Conservation (phyloP, 2,888 invertebrate species). For the Ennomos erosarius region DNA sequence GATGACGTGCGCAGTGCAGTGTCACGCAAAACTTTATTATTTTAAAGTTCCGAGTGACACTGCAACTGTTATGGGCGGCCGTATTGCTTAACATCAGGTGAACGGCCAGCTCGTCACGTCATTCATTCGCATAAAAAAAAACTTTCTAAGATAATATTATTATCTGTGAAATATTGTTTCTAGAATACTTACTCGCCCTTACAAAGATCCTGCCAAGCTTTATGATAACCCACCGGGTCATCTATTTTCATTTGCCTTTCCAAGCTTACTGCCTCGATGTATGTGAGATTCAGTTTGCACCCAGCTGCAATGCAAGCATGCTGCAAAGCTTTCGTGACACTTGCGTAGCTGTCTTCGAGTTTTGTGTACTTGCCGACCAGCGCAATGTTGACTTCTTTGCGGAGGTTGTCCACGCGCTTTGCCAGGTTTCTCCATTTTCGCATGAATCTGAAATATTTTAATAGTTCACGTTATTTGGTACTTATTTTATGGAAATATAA, state of each 20-base stretch:
- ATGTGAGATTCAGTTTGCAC: slow-evolving; percentile 93
- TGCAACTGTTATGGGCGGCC: no score
- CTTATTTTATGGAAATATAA: no score
- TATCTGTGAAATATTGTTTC: no score
- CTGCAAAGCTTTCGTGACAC: slow-evolving; percentile 96
- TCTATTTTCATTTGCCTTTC: slow-evolving; percentile 89
- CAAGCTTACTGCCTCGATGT: slow-evolving; percentile 95
- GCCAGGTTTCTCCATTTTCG: slow-evolving; percentile 96
- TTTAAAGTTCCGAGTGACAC: no score
- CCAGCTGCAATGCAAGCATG: slow-evolving; percentile 96
- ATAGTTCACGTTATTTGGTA: neutral
- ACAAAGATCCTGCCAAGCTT: slow-evolving; percentile 97
- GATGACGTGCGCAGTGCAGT: no score
- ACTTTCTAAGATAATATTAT: no score
- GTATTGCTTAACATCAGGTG: no score
- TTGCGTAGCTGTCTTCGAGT: slow-evolving; percentile 98
- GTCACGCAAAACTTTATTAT: no score
- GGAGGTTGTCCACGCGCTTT: slow-evolving; percentile 92
- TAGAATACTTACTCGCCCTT: slow-evolving; percentile 89
- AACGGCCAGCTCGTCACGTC: no score
- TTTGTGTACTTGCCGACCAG: slow-evolving; percentile 99
- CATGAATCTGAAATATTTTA: slow-evolving; percentile 86
- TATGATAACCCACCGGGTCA: slow-evolving; percentile 94
- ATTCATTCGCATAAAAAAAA: no score
- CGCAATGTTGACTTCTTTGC: slow-evolving; percentile 94